phyloP scores from a whole-genome alignment of 2,888 invertebrate species.

The Pyrrhosoma nymphula region DNA sequence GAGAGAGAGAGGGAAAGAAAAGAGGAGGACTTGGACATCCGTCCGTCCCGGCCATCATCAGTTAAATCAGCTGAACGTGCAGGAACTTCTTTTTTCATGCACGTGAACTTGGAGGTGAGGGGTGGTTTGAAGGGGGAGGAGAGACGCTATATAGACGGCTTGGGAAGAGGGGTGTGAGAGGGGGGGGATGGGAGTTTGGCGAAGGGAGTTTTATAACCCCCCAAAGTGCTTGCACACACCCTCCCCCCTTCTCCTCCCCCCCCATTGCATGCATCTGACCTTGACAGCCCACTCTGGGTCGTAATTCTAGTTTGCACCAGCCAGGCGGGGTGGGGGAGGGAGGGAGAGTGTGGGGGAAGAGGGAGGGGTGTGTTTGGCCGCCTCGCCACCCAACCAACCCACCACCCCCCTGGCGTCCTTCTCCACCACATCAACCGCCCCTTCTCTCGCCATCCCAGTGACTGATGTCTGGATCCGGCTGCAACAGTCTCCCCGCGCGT shows the following conservation, averaged over 20 bases:
- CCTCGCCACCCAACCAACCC: not conserved
- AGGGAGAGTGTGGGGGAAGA: not conserved
- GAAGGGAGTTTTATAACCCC: conserved; percentile 29
- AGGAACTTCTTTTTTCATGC: not conserved
- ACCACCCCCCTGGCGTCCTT: not conserved
- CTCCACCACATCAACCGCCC: not conserved
- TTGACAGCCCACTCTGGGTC: conserved; percentile 41
- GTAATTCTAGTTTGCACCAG: conserved; percentile 54
- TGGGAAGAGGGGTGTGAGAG: not conserved
- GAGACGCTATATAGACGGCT: not conserved
- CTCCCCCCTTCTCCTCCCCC: not conserved
- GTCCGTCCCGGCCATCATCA: conserved; percentile 26
- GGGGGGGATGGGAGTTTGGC: not conserved
- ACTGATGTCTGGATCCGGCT: conserved; percentile 56
- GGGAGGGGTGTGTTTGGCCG: not conserved
- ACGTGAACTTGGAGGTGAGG: not conserved
- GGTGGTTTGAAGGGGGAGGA: not conserved
- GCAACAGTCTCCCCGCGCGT: not conserved
- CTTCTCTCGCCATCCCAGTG: not conserved
- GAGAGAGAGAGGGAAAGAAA: not conserved
- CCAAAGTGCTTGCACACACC: conserved; percentile 26
- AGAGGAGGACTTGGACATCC: not conserved
- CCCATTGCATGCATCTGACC: conserved; percentile 52
- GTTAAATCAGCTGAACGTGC: conserved; percentile 65
- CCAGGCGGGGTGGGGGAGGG: not conserved